Base-by-base conservation (phyloP, 1,140 invertebrate species). In the Drosophila chauvacae region DNA sequence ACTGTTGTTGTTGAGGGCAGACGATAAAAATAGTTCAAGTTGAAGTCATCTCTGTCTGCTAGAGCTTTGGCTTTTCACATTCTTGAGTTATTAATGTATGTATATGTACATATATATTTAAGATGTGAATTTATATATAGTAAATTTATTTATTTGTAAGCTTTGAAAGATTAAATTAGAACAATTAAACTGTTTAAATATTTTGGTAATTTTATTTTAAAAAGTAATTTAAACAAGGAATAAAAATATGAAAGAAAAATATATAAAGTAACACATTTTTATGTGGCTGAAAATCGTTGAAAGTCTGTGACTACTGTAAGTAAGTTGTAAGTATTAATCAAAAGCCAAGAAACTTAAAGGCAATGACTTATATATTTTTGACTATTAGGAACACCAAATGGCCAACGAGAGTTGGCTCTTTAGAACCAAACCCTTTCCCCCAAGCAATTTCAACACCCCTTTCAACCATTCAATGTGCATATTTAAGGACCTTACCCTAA, bases 311-410 rank as follows among this genome's bases (percentile, higher is more conserved):
- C 44, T 63, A 51, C 57, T 72, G 62, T 50, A 20, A 23, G 4
- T 55, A 20, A 30, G 4, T 7, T 23, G 30, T 23, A n/a, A 55
- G 33, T 39, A 39, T 60, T 71, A 51, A 84, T 84, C 81, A 77
- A 80, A 68, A 65, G 65, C 48, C 72, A 69, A 42, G 20, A 14
- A 80, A 85, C 68, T 84, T 84, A 77, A 77, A 80, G 81, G 81
- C 81, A 84, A 84, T 85, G 81, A 80, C 81, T 84, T 77, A 84
- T 73, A 84, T 84, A 81, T 81, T 85, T 85, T 55, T 77, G 77
- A 66, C 77, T 84, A 85, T 85, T 77, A 64, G 81, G 60, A 61
- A 39, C 55, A 73, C 81, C 72, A 85, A 84, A 85, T 85, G 77
- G 81, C 72, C 81, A 85, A 80, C 66, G 59, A 47, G 47, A 56